Evolutionary conservation across 1,140 invertebrate genomes (phyloP).

Genomic region (Caenorhabditis tropicalis): DNA sequence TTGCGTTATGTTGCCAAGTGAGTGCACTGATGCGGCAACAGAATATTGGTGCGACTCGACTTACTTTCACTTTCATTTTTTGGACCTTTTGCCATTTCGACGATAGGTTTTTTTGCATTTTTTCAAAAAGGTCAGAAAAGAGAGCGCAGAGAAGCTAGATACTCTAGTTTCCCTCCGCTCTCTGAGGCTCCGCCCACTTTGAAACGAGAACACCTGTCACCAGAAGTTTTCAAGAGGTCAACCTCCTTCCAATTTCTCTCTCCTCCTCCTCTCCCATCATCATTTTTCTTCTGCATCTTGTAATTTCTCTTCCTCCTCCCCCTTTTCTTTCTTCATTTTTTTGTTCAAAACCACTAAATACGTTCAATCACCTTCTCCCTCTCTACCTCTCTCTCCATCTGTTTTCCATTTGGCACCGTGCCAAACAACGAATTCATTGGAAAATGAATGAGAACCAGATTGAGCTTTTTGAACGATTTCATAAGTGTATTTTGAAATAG

Average conservation of each 20-base stretch:
- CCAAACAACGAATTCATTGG: background rate
- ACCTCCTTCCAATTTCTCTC: background rate
- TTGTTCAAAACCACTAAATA: background rate
- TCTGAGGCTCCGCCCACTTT: background rate
- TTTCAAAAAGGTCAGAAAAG: background rate
- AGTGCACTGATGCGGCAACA: constrained; percentile 25
- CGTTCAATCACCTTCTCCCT: background rate
- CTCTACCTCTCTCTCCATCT: background rate
- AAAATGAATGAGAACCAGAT: constrained; percentile 21
- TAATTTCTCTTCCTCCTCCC: background rate
- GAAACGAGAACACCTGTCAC: constrained; percentile 29
- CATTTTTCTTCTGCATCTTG: background rate
- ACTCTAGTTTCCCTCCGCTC: no score
- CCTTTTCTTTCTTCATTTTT: background rate
- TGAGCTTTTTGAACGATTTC: background rate
- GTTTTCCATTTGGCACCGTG: constrained; percentile 18
- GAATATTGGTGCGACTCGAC: constrained; percentile 28
- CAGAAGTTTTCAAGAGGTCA: constrained; percentile 5
- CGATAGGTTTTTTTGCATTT: background rate
- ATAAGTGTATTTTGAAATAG: background rate
- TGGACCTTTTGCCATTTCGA: background rate
- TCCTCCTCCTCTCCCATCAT: background rate
- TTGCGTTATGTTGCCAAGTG: constrained; percentile 18
- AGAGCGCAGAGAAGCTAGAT: no score
- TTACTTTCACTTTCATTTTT: constrained; percentile 28